These are phyloP conservation scores for Eilema caniola DNA, from an alignment of 2,888 invertebrate species.

Conservation along the genomic window DNA sequence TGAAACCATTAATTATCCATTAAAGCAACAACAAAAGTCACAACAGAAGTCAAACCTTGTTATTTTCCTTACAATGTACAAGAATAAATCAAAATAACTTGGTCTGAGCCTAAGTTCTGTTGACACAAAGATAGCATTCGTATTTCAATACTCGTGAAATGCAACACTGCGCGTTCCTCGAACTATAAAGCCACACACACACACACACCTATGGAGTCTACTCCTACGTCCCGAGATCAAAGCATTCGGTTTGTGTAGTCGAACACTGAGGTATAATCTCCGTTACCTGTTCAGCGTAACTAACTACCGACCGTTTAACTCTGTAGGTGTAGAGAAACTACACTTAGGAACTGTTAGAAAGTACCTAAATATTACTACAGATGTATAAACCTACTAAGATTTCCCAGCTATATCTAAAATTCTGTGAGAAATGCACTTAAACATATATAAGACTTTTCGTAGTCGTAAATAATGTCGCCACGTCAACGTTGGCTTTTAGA, in stretches of 20 bases:
- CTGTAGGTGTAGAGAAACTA: slow-evolving; percentile 10
- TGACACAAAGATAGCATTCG: slow-evolving; percentile 7
- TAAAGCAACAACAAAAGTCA: background rate
- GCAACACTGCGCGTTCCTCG: slow-evolving; percentile 11
- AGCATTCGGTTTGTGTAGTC: slow-evolving; percentile 11
- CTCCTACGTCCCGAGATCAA: slow-evolving; percentile 15
- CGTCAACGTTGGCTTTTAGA: background rate
- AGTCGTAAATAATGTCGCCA: background rate
- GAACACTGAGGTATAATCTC: background rate
- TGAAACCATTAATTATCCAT: background rate
- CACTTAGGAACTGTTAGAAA: background rate
- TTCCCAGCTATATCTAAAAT: background rate
- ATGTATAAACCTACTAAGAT: too few relatives aligned
- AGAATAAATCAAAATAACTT: slow-evolving; percentile 5
- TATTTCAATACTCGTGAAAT: slow-evolving; percentile 14
- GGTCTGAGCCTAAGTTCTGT: background rate
- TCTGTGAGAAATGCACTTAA: background rate
- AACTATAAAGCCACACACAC: slow-evolving; percentile 11
- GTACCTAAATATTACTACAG: background rate
- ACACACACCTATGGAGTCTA: background rate
- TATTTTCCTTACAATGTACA: background rate
- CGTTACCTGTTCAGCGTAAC: slow-evolving; percentile 1
- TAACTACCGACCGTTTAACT: slow-evolving; percentile 12
- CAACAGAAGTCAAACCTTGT: background rate
- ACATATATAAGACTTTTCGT: background rate